Evolutionary conservation across 1,140 invertebrate species (phyloP), one percentile per base, ranked within the genome.

Genomic region (Calephelis virginiensis): DNA sequence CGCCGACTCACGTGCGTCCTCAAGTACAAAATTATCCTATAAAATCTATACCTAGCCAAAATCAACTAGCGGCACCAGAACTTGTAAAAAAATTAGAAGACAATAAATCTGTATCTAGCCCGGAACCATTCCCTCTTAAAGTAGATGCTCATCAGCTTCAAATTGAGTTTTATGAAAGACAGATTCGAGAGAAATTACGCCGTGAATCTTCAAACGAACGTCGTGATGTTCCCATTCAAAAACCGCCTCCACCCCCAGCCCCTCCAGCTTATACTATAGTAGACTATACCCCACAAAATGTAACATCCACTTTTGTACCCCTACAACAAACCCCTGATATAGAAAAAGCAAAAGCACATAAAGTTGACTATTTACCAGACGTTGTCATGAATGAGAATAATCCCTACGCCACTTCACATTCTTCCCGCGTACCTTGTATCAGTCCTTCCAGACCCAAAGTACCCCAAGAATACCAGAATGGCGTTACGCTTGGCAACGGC

Each of bases 131-230:
- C 17, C 28, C 76, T 0, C 76, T 72, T 0, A 89, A 87, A 71
- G 75, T 91, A 28, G 89, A 92, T 65, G 86, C 90, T 3, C 87
- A 89, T 65, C 79, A 81, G 63, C 68, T 92, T 37, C 91, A 92
- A 69, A 92, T 92, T 64, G 89, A 92, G 71, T 92, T 92, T 70
- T 92, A 92, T 63, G 91, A 92, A 68, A 86, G 82, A 70, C 89
- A 91, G 74, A 90, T 92, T 46, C 79, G 84, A 7, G 84, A 90
- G 48, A 88, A 91, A 64, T 77, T 73, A 48, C 85, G 82, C 47
- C 81, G 78, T 6, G 72, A 75, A 11, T 72, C 80, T 37, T 73
- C 77, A 6, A 72, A 75, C 70, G 53, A 85, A 76, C 47, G 85
- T 74, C 65, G 65, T 45, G 74, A 83, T 13, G 67, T 71, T 9